A percentile compares a stretch with the other conserved stretches of the same genome.
Evolutionary conservation across 1,140 invertebrate species (phyloP).

Genomic region (Eriosoma lanigerum): DNA sequence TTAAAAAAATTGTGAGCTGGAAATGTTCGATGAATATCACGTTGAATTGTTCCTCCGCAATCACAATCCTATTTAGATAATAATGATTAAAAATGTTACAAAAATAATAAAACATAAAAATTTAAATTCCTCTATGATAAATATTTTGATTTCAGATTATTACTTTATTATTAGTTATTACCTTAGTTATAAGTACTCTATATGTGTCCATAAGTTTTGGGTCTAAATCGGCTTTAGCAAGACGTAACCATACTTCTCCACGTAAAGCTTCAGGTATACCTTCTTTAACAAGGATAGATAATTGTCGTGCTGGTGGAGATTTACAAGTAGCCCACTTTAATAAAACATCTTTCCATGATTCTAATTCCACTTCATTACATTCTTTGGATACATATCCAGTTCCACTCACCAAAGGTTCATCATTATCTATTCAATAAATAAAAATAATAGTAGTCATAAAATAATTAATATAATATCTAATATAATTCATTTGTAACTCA

Average conservation of each 20-base stretch:
- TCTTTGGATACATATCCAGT: slow-evolving; percentile 96
- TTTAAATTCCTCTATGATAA: no score
- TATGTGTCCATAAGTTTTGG: slow-evolving; percentile 89
- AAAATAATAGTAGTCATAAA: no score
- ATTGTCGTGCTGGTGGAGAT: slow-evolving; percentile 73
- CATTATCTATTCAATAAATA: slow-evolving; percentile 68
- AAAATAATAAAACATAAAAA: not conserved
- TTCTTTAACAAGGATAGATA: slow-evolving; percentile 75
- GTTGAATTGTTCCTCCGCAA: slow-evolving; percentile 88
- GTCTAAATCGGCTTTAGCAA: slow-evolving; percentile 83
- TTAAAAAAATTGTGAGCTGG: slow-evolving; percentile 98
- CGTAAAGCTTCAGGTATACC: slow-evolving; percentile 95
- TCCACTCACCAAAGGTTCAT: slow-evolving; percentile 94
- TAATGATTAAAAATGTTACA: not conserved
- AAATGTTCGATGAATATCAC: slow-evolving; percentile 97
- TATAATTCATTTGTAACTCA: no score
- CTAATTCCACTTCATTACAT: slow-evolving; percentile 87
- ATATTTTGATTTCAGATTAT: no score
- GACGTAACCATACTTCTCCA: slow-evolving; percentile 95
- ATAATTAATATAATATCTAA: not conserved
- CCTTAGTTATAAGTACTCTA: slow-evolving; percentile 87
- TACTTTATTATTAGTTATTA: slow-evolving; percentile 56
- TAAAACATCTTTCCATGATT: slow-evolving; percentile 89
- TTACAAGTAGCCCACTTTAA: slow-evolving; percentile 72
- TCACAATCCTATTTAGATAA: slow-evolving; percentile 72